A percentile compares a stretch with the other conserved stretches of the same genome.
phyloP scores from a whole-genome alignment of 2,797 vertebrate genomes.

The Chiroxiphia lanceolata region DNA sequence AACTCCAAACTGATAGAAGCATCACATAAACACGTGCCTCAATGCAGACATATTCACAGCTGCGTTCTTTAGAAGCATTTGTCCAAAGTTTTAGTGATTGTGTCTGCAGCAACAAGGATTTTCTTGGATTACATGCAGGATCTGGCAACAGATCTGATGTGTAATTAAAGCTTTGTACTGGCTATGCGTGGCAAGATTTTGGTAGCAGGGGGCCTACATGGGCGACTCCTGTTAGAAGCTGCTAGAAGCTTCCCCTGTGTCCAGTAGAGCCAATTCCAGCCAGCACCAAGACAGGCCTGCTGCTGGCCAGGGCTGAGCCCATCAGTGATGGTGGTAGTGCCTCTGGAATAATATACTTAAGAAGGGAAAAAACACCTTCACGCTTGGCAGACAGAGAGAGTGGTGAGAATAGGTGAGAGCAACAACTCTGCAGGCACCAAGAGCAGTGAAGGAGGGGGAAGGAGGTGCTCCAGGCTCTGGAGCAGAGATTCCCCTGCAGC shows the following conservation, averaged over 20 bases:
- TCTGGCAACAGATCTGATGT: neutral
- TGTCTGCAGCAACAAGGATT: neutral
- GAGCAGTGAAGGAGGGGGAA: neutral
- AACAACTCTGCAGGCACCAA: neutral
- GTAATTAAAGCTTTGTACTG: neutral
- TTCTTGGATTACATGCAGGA: neutral
- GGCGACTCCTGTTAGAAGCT: neutral
- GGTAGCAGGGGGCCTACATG: neutral
- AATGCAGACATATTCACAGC: neutral
- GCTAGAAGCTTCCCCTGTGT: neutral
- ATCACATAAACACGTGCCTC: neutral
- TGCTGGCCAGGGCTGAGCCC: neutral
- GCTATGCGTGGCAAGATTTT: neutral
- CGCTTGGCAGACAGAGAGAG: neutral
- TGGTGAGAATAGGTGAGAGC: neutral
- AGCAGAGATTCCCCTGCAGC: neutral
- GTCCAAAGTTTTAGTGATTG: neutral
- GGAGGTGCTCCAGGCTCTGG: neutral
- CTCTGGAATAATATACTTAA: neutral
- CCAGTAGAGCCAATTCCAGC: neutral
- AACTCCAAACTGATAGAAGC: neutral
- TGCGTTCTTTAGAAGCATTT: neutral
- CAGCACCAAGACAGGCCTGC: rapidly evolving
- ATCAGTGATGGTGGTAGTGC: rapidly evolving
- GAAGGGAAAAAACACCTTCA: neutral